A percentile compares a stretch with the other conserved stretches of the same genome.
Evolutionary conservation across 1,140 invertebrate species (phyloP).

Genomic region (Bombus confusus): DNA sequence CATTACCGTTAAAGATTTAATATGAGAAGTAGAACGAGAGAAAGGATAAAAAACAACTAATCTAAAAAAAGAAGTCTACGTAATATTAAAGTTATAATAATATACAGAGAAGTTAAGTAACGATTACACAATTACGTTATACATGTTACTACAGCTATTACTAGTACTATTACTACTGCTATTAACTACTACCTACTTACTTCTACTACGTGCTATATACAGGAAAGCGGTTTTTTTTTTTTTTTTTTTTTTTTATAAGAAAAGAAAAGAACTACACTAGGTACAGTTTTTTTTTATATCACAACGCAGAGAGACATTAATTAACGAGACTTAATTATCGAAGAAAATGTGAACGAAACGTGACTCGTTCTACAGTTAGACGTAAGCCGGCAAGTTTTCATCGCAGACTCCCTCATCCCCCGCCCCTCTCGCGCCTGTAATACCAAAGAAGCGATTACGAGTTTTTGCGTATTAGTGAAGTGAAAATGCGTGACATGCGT

Average conservation of each 20-base stretch:
- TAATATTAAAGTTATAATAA: slow-evolving; percentile 81
- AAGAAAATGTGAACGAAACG: slow-evolving; percentile 31
- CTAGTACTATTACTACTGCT: slow-evolving; percentile 59
- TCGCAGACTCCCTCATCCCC: slow-evolving; percentile 34
- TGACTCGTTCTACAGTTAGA: slow-evolving; percentile 44
- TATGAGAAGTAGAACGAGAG: slow-evolving; percentile 72
- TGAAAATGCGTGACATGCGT: slow-evolving; percentile 59
- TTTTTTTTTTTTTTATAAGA: slow-evolving; percentile 30
- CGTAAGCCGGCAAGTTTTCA: slow-evolving; percentile 48
- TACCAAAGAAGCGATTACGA: slow-evolving; percentile 79
- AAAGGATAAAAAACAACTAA: slow-evolving; percentile 73
- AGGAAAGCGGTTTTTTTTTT: slow-evolving; percentile 56
- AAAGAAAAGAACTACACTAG: slow-evolving; percentile 44
- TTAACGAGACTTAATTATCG: slow-evolving; percentile 54
- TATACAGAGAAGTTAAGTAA: slow-evolving; percentile 79
- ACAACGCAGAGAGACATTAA: slow-evolving; percentile 50
- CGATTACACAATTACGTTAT: slow-evolving; percentile 79
- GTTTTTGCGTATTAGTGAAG: slow-evolving; percentile 76
- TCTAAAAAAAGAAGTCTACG: slow-evolving; percentile 74
- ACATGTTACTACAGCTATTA: slow-evolving; percentile 69
- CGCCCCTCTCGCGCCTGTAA: slow-evolving; percentile 71
- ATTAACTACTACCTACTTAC: slow-evolving; percentile 41
- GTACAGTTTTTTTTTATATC: slow-evolving; percentile 55
- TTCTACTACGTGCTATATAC: slow-evolving; percentile 56
- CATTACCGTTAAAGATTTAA: slow-evolving; percentile 81